These are phyloP conservation scores for Gymnothorax reevesii DNA, from an alignment of 2,797 vertebrate genomes.

Conservation along the genomic window DNA sequence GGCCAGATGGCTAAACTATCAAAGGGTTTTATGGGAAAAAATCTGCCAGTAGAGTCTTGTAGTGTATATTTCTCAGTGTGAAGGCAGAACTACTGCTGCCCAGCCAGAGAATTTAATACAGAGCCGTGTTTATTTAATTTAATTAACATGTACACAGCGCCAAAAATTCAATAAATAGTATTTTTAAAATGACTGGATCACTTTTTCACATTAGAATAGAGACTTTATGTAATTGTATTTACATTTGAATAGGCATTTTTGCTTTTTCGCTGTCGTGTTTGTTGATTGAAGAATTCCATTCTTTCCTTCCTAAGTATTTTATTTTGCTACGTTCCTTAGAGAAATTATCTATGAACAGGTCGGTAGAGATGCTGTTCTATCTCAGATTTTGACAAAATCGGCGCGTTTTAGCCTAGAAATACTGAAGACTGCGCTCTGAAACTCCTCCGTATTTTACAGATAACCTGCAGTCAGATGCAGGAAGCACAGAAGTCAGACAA, in stretches of 20 bases:
- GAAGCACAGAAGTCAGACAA: constrained; percentile 50
- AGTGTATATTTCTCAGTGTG: constrained; percentile 70
- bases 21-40: constrained; percentile 95
- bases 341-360: background rate
- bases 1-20: constrained; percentile 99
- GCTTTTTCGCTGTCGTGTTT: background rate
- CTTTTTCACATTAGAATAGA: background rate
- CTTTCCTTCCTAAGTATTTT: background rate
- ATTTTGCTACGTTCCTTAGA: background rate
- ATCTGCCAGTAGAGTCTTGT: constrained; percentile 83
- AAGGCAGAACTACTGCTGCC: constrained; percentile 64
- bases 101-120: background rate
- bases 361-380: background rate
- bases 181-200: background rate
- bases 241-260: background rate
- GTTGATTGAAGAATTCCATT: background rate
- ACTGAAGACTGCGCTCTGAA: background rate
- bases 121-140: background rate
- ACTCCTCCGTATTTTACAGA: constrained; percentile 24
- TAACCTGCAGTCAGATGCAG: constrained; percentile 46
- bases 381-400: background rate
- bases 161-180: background rate
- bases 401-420: background rate
- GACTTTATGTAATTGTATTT: background rate
- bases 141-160: constrained; percentile 30